Evolutionary conservation across 2,888 invertebrate species (phyloP), one percentile per base, ranked within the genome.

Genomic region (Drymonia ruficornis): DNA sequence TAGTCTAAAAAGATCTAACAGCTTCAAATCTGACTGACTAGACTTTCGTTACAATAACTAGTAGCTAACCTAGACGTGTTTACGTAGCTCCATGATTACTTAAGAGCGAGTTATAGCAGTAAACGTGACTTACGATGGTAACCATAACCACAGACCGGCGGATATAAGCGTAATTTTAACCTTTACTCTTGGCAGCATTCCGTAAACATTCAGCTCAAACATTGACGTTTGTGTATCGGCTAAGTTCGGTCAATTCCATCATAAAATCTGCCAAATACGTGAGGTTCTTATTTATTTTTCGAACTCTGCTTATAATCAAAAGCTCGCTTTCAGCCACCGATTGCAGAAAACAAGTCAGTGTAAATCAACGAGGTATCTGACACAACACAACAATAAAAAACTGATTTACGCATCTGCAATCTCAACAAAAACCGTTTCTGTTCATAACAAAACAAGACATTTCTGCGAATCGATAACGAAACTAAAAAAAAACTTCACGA

Each of bases 91-190:
- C 19, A 31, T 15, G 43, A 48, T 52, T 53, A 48, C 42, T 31
- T 40, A 43, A 43, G 23, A 19, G 19, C 29, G 42, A 55, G 65
- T 65, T 67, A 71, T 67, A 62, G 50, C 65, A 64, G 65, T 72
- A 69, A 72, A 78, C 70, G 65, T 72, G 71, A 73, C 72, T 76
- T 74, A 74, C 66, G 70, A 60, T 59, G 43, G 53, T 49, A 28
- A 46, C 50, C 51, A 51, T 47, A 56, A 59, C 49, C 46, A 19
- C 57, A 12, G 64, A 44, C 55, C 61, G 61, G 55, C 70, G 70
- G 70, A 71, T 70, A 70, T 70, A 74, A 70, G 67, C 72, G 70
- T 74, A 72, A 76, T 76, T 58, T 55, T 67, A 73, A 72, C 68
- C 69, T 74, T 70, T 70, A 69, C 58, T 57, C 68, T 70, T 75